phyloP scores from a whole-genome alignment of 2,113 vertebrate genomes.

The Echinops telfairi region DNA sequence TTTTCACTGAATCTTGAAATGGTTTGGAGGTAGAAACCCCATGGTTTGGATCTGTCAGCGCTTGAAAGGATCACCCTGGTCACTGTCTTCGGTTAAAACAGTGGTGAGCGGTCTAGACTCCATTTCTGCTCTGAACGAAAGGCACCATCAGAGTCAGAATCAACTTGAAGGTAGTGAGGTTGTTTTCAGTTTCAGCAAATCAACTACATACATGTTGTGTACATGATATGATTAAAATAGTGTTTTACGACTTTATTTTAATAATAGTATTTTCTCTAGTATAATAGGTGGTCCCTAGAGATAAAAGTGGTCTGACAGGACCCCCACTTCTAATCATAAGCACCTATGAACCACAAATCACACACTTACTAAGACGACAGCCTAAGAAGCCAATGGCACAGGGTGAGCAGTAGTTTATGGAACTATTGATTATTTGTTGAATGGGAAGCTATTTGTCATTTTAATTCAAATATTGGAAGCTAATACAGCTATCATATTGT shows the following conservation, averaged over 20 bases:
- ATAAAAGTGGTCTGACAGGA: background rate
- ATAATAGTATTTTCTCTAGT: background rate
- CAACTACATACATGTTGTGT: background rate
- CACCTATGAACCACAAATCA: constrained; percentile 64
- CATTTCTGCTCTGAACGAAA: too few species aligned
- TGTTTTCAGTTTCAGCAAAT: background rate
- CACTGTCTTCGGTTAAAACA: too few species aligned
- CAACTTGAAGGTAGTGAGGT: too few species aligned
- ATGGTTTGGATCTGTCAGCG: too few species aligned
- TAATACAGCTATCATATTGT: too few species aligned
- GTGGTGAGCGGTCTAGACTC: too few species aligned
- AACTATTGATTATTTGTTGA: background rate
- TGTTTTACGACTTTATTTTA: background rate
- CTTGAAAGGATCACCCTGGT: too few species aligned
- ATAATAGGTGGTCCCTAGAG: background rate
- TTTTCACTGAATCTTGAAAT: too few species aligned
- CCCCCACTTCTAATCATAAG: constrained; percentile 64
- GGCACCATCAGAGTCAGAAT: too few species aligned
- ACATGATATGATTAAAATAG: background rate
- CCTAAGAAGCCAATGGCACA: constrained; percentile 50
- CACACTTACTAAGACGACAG: background rate
- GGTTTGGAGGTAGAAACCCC: too few species aligned
- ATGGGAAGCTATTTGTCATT: background rate
- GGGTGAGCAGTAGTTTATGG: constrained; percentile 29
- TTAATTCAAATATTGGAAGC: too few species aligned